These are phyloP conservation scores for Conopomorpha cramerella DNA, from an alignment of 1,140 invertebrate species.

Conservation along the genomic window DNA sequence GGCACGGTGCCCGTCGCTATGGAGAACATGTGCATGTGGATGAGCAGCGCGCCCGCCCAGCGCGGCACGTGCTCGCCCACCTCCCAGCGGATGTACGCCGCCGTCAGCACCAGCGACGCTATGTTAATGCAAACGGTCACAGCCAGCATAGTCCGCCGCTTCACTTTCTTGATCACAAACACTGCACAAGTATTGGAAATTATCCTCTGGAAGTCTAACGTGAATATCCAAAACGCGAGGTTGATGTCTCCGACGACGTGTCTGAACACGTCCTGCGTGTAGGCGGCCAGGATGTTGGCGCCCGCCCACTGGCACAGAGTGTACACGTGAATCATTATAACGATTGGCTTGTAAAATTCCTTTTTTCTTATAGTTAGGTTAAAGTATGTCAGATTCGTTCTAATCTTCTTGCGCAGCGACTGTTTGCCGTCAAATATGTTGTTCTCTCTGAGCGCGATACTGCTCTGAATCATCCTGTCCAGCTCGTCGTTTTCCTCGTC, in stretches of 20 bases:
- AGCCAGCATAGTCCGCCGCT: constrained; percentile 17
- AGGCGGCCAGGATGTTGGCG: constrained; percentile 10
- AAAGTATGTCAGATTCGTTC: constrained; percentile 5
- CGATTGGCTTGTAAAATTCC: constrained; percentile 15
- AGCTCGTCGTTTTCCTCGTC: constrained; percentile 20
- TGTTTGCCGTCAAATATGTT: neutral
- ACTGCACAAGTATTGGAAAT: constrained; percentile 18
- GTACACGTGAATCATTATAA: constrained; percentile 17
- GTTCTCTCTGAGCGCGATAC: constrained; percentile 6
- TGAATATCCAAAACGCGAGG: constrained; percentile 16
- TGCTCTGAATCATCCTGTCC: constrained; percentile 18
- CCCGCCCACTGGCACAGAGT: constrained; percentile 13
- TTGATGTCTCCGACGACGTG: constrained; percentile 13
- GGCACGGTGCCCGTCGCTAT: constrained; percentile 18
- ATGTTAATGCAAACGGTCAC: constrained; percentile 15
- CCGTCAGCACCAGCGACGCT: constrained; percentile 12
- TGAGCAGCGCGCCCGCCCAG: constrained; percentile 16
- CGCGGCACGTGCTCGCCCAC: constrained; percentile 10
- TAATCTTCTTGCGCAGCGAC: constrained; percentile 8
- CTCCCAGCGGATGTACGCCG: constrained; percentile 16
- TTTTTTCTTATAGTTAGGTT: constrained; percentile 9
- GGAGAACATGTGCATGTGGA: constrained; percentile 24
- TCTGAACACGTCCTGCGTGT: constrained; percentile 19
- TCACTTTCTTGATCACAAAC: constrained; percentile 22
- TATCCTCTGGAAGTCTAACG: constrained; percentile 20